phyloP scores from a whole-genome alignment of 2,888 invertebrate genomes.

The Chrysomela aeneicollis region DNA sequence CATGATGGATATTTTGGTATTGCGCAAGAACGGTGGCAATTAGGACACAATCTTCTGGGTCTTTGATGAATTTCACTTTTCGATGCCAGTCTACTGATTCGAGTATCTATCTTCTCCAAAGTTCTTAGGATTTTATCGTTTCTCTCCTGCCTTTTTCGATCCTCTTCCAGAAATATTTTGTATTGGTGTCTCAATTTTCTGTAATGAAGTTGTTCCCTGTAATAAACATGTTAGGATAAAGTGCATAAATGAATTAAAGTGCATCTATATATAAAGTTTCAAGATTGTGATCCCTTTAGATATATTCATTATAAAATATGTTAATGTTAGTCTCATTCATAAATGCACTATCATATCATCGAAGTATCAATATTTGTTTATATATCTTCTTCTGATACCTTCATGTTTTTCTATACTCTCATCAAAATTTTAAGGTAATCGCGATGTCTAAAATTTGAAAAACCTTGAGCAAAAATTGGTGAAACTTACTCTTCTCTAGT shows the following conservation, averaged over 20 bases:
- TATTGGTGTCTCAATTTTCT: constrained; percentile 61
- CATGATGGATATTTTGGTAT: neutral
- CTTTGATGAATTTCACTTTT: constrained; percentile 68
- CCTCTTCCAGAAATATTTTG: constrained; percentile 67
- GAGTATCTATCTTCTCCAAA: constrained; percentile 67
- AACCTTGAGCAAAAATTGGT: neutral
- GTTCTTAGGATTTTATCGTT: constrained; percentile 67
- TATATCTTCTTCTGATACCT: no score
- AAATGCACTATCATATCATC: no score
- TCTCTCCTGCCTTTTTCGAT: constrained; percentile 66
- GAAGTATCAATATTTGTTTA: no score
- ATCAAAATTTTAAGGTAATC: no score
- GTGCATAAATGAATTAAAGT: neutral
- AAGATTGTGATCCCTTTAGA: no score
- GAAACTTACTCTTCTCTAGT: constrained; percentile 64
- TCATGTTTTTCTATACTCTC: no score
- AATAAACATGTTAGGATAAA: constrained; percentile 21
- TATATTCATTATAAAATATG: no score
- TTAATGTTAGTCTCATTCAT: no score
- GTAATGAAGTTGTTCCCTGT: constrained; percentile 56
- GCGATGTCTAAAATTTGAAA: no score
- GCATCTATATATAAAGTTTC: no score
- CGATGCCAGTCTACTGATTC: constrained; percentile 65
- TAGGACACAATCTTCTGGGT: constrained; percentile 58
- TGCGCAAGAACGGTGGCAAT: constrained; percentile 40